Conservation (phyloP, 2,113 vertebrate genomes). For the human region GRCh38 chr5:83620501-83621000, state of each 20-base stretch:
- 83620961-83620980: not conserved
- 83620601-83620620: not conserved
- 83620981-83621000: not conserved
- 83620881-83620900: not conserved
- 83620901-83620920: not conserved
- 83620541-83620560: not conserved
- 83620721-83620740: not conserved
- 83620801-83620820: not conserved
- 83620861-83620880: not conserved
- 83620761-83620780: slow-evolving; percentile 16
- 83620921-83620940: not conserved
- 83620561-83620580: not conserved
- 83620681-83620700: slow-evolving; percentile 35
- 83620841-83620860: not conserved
- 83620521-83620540: not conserved
- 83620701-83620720: not conserved
- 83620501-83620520: not conserved
- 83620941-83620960: too few species aligned
- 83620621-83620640: not conserved
- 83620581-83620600: not conserved
- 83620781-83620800: not conserved
- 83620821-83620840: not conserved
- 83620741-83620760: not conserved
- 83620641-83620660: not conserved
- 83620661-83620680: not conserved